These are phyloP conservation scores for Nibea coibor DNA, from an alignment of 2,113 vertebrate species.

Conservation along the genomic window DNA sequence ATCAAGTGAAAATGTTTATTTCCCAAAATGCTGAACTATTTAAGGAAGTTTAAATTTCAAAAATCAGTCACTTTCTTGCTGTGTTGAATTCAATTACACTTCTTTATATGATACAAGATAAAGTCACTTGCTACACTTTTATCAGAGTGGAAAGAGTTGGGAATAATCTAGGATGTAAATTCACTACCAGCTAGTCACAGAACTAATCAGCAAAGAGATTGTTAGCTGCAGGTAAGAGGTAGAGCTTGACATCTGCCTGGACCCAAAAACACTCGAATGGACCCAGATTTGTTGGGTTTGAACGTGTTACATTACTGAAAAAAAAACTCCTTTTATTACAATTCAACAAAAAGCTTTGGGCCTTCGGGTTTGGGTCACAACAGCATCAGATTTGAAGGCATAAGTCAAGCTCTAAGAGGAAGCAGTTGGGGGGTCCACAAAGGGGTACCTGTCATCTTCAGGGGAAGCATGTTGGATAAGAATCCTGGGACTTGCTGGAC, in stretches of 20 bases:
- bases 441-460: conserved; percentile 96
- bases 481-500: conserved; percentile 97
- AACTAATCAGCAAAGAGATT: conserved; percentile 21
- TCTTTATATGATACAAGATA: conserved; percentile 60
- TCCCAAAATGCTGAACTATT: background rate
- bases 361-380: conserved; percentile 28
- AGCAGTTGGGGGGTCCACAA: conserved; percentile 52
- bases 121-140: conserved; percentile 38
- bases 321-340: background rate
- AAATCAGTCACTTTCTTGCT: background rate
- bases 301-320: background rate
- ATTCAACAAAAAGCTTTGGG: background rate
- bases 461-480: conserved; percentile 98
- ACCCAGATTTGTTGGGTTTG: conserved; percentile 13
- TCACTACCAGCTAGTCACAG: conserved; percentile 40
- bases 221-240: conserved; percentile 17
- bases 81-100: background rate
- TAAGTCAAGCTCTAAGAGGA: conserved; percentile 71
- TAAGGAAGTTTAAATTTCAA: background rate
- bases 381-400: conserved; percentile 55
- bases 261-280: conserved; percentile 38
- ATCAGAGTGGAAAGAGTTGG: conserved; percentile 9
- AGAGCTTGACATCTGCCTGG: conserved; percentile 73
- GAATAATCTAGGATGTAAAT: conserved; percentile 14
- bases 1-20: background rate